These are phyloP conservation scores for Thalpophila matura DNA, from an alignment of 2,888 invertebrate genomes.

Conservation along the genomic window DNA sequence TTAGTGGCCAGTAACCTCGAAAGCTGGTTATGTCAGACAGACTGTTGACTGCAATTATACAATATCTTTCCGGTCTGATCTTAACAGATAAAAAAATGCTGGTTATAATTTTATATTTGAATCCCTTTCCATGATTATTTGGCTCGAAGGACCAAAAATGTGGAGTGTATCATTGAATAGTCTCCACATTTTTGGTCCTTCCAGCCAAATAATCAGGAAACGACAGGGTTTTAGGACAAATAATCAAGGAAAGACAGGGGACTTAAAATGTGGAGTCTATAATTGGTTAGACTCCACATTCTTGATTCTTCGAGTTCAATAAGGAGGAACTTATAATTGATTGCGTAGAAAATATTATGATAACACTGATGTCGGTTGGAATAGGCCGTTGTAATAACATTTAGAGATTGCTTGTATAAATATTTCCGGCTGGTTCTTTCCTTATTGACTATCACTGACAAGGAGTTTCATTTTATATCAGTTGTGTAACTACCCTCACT, in stretches of 20 bases:
- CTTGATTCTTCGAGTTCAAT: too few relatives aligned
- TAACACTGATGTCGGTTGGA: conserved; percentile 17
- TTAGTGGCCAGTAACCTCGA: conserved; percentile 22
- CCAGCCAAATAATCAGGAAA: too few relatives aligned
- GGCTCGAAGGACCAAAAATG: conserved; percentile 9
- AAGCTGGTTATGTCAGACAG: conserved; percentile 33
- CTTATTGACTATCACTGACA: not conserved
- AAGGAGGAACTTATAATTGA: not conserved
- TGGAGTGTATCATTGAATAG: too few relatives aligned
- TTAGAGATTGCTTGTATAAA: conserved; percentile 2
- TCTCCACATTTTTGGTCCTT: too few relatives aligned
- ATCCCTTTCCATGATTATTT: not conserved
- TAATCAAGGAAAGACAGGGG: too few relatives aligned
- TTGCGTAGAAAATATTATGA: conserved; percentile 16
- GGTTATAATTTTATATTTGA: not conserved
- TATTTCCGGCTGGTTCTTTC: conserved; percentile 2
- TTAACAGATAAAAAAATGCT: not conserved
- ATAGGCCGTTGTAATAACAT: conserved; percentile 26
- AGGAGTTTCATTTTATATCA: not conserved
- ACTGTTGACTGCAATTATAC: conserved; percentile 18
- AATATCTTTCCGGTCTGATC: conserved; percentile 3
- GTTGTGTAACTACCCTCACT: not conserved
- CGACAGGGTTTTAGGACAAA: too few relatives aligned
- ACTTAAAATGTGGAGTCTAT: too few relatives aligned
- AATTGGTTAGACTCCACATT: too few relatives aligned